Evolutionary conservation across 2,113 vertebrate species (phyloP), one percentile per base, ranked within the genome.

Genomic region (Leptosomus discolor): DNA sequence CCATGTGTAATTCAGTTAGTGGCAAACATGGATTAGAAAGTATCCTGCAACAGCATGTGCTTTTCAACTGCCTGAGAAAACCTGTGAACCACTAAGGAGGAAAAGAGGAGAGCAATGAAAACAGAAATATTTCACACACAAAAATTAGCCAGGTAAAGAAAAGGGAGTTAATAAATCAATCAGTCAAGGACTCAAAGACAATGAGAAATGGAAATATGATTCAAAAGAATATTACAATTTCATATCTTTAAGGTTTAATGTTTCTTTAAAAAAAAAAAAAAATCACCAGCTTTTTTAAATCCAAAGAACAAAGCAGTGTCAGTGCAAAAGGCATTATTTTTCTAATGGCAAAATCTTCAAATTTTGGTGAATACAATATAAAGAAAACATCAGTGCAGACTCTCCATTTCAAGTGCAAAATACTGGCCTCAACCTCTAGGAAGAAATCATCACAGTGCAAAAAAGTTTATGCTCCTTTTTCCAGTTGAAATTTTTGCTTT

Each of bases 1-100:
- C 95, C 94, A 95, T 96, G 90, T 97, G 93, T 93, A 97, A 97
- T 97, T 94, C 85, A 88, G 92, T 94, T 75, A 90, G 63, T 65
- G 54, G 89, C 58, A 96, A 95, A 91, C 82, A 85, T 36, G 86
- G 86, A 65, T 91, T 95, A 93, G 78, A 88, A 92, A 91, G 79
- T 68, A 92, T 57, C 61, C 85, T 87, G 92, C 39, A 92, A 69
- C 20, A 78, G 65, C 83, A 70, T 15, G 29, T 46, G 41, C 48
- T 91, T 92, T 83, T 39, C 60, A 64, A 46, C 65, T 85, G 64
- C 65, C 50, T 85, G 69, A 92, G 54, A 97, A 96, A 95, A 96
- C 30, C 77, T 92, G 60, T 65, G 77, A 85, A 46, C 57, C 53
- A 51, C 57, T 89, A 64, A 70, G 1, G 7, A 89, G 63, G 36